Percentiles rank a stretch among this genome's conserved stretches.
Conservation (phyloP, 2,888 invertebrate species). For the Sepioteuthis lessoniana region DNA sequence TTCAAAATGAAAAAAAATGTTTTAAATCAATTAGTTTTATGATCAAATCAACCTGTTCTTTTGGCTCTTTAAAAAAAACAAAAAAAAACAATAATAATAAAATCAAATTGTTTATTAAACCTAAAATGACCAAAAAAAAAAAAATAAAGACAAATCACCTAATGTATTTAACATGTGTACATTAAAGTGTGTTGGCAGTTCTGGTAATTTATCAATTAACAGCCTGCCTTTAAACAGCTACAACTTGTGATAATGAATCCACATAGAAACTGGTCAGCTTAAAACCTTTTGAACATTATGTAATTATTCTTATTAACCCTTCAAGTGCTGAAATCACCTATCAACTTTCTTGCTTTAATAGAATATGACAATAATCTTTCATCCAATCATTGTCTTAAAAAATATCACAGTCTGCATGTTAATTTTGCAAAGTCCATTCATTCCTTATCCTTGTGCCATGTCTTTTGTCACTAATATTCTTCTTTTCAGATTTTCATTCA, state of each 20-base stretch:
- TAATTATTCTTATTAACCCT: conserved; percentile 33
- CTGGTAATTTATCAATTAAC: conserved; percentile 6
- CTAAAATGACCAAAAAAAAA: conserved; percentile 4
- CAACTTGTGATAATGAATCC: conserved; percentile 14
- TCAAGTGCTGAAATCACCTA: conserved; percentile 11
- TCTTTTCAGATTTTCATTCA: background rate
- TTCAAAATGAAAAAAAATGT: background rate
- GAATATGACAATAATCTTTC: background rate
- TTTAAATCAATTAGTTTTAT: background rate
- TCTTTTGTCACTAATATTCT: background rate
- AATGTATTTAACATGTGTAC: background rate
- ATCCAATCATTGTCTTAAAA: background rate
- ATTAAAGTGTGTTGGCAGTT: conserved; percentile 33
- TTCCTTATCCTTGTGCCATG: background rate
- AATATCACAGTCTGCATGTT: background rate
- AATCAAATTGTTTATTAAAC: background rate
- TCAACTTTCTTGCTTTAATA: background rate
- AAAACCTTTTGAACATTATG: conserved; percentile 3
- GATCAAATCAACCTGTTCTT: background rate
- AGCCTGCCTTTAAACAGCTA: conserved; percentile 9
- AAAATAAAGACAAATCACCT: background rate
- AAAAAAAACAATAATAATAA: background rate
- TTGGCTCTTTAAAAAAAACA: conserved; percentile 19
- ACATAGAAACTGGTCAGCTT: conserved; percentile 33
- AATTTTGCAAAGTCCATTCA: background rate